Percentiles rank a stretch among this genome's conserved stretches.
These are phyloP conservation scores for Orius insidiosus DNA, from an alignment of 1,140 invertebrate genomes.

Conservation along the genomic window DNA sequence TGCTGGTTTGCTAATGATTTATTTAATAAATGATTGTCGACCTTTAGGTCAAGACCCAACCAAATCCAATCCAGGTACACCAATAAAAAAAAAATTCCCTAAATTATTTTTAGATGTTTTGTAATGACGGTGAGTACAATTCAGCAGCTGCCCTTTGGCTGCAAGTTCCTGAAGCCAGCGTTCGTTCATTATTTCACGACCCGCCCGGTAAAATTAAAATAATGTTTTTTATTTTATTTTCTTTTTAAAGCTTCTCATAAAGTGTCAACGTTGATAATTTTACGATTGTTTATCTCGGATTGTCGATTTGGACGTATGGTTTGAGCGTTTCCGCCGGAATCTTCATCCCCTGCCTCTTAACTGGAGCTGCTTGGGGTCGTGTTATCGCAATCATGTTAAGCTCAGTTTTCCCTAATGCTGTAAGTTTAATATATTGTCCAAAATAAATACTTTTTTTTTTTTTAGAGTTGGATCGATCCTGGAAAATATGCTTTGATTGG, in stretches of 20 bases:
- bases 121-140: slow-evolving; percentile 82
- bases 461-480: slow-evolving; percentile 41
- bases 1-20: slow-evolving; percentile 77
- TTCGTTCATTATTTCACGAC: slow-evolving; percentile 85
- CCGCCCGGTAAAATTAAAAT: too few species aligned
- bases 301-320: slow-evolving; percentile 89
- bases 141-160: slow-evolving; percentile 85
- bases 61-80: slow-evolving; percentile 48
- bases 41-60: slow-evolving; percentile 56
- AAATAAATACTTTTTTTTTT: slow-evolving; percentile 25
- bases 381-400: slow-evolving; percentile 39
- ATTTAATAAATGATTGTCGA: slow-evolving; percentile 71
- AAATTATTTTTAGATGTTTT: slow-evolving; percentile 52
- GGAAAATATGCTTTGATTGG: slow-evolving; percentile 94
- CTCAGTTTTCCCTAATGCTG: slow-evolving; percentile 18
- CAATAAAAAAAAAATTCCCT: too few species aligned
- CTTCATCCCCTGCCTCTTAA: slow-evolving; percentile 88
- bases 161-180: slow-evolving; percentile 89
- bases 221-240: too few species aligned
- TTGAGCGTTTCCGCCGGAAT: slow-evolving; percentile 84
- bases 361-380: slow-evolving; percentile 93
- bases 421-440: slow-evolving; percentile 17
- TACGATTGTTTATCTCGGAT: slow-evolving; percentile 70
- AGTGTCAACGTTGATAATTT: slow-evolving; percentile 57
- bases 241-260: slow-evolving; percentile 77